Evolutionary conservation across 2,888 invertebrate genomes (phyloP), one percentile per base, ranked within the genome.

Genomic region (Bellardia bayeri): DNA sequence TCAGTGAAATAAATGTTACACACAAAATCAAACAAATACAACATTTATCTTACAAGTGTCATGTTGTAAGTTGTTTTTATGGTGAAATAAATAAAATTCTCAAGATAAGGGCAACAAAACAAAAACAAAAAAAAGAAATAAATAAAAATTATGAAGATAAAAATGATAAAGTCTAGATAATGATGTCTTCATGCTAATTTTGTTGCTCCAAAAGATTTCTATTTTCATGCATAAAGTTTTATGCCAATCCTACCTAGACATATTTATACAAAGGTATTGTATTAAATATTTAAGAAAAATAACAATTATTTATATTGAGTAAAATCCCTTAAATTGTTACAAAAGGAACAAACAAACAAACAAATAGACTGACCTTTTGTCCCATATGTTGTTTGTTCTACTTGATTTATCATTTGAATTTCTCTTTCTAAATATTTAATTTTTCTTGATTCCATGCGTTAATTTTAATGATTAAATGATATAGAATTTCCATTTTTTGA

Each of bases 401-500:
- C 8, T 5, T 40, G 13, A 40, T 64, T 64, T 64, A 51, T 64
- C 40, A 64, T 61, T n/a, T 37, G 2, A 71, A 33, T 71, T 72
- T 30, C 56, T 7, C 2, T 58, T 72, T 13, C 45, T 45, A 45
- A 45, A 45, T 45, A 45, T 45, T 45, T n/a, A 8, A 49, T 54
- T 54, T 37, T 23, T 30, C 40, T 80, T 71, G 71, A 83, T 42
- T 78, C 16, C 78, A 83, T 78, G 72, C 78, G 72, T 72, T 83
- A 71, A 71, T 56, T 56, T 64, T 83, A 83, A 83, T 83, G 78
- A 49, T 56, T 30, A 16, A 71, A 40, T 83, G 58, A 54, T 80
- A 63, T 40, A 61, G 68, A 69, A 61, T 40, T 74, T 85, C 33
- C 75, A 61, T 54, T 68, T 45, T 75, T 69, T 81, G 80, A 69